A percentile compares a stretch with the other conserved stretches of the same genome.
Conservation (phyloP, 2,113 vertebrate genomes). For the Madoqua kirkii region DNA sequence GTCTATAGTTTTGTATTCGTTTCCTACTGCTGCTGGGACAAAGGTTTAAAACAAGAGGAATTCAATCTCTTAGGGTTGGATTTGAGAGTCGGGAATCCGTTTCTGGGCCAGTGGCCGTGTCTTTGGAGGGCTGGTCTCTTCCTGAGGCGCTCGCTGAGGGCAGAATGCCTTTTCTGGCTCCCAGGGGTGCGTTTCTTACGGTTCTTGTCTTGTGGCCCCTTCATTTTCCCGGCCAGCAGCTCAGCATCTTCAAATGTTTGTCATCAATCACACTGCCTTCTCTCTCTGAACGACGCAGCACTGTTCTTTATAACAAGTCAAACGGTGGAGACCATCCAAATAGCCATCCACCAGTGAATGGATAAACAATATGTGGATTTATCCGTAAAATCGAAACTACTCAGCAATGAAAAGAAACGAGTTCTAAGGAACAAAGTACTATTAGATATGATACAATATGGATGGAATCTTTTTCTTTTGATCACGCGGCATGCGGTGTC, state of each 20-base stretch:
- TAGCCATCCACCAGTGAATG: background rate
- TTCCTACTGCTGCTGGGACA: background rate
- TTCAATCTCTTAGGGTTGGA: background rate
- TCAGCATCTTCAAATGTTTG: background rate
- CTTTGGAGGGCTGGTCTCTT: background rate
- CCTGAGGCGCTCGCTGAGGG: background rate
- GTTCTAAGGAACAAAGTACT: background rate
- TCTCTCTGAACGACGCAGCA: background rate
- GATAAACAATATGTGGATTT: background rate
- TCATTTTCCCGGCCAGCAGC: background rate
- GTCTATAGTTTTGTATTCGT: background rate
- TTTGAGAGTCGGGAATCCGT: background rate
- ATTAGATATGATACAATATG: background rate
- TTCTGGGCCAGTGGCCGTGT: background rate
- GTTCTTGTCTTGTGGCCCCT: background rate
- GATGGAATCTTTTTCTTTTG: too few relatives aligned
- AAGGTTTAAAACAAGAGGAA: background rate
- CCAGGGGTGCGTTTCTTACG: background rate
- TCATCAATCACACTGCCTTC: background rate
- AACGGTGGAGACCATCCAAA: background rate
- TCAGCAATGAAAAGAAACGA: background rate
- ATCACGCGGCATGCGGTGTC: background rate
- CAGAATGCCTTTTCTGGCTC: background rate
- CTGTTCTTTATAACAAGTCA: background rate
- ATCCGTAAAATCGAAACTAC: background rate